A percentile compares a stretch with the other conserved stretches of the same genome.
Evolutionary conservation across 1,140 invertebrate species (phyloP).

Genomic region (Holcopasites calliopsidis): DNA sequence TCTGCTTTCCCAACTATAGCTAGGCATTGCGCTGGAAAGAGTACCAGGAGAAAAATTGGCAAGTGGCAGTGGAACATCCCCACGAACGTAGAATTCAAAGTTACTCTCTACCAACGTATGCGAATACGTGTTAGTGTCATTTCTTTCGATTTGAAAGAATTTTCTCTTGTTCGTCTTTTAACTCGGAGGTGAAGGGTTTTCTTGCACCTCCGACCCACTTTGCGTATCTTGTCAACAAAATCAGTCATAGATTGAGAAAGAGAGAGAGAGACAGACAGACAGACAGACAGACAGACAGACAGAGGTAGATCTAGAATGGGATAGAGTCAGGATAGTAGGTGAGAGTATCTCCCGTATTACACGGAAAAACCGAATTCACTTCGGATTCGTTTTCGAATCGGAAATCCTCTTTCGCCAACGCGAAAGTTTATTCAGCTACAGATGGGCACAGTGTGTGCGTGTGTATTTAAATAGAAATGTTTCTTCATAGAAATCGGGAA

Average conservation of each 20-base stretch:
- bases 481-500: slow-evolving; percentile 4
- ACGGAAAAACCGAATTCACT: slow-evolving; percentile 10
- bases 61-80: background rate
- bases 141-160: slow-evolving; percentile 21
- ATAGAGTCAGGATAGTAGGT: background rate
- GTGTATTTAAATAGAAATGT: slow-evolving; percentile 1
- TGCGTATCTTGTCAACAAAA: slow-evolving; percentile 54
- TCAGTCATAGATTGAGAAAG: slow-evolving; percentile 4
- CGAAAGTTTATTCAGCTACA: background rate
- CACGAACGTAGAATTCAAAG: slow-evolving; percentile 18
- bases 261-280: slow-evolving; percentile 20
- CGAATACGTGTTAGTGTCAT: slow-evolving; percentile 20
- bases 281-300: slow-evolving; percentile 26
- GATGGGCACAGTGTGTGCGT: background rate
- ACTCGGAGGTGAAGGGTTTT: slow-evolving; percentile 24
- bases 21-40: too few relatives aligned
- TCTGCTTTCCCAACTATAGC: background rate
- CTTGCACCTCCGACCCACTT: slow-evolving; percentile 75
- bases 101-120: slow-evolving; percentile 19
- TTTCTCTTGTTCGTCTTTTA: slow-evolving; percentile 4
- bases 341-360: slow-evolving; percentile 37
- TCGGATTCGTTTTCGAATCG: slow-evolving; percentile 23
- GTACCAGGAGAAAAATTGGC: too few relatives aligned
- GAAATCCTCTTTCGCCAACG: background rate
- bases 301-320: slow-evolving; percentile 7